These are phyloP conservation scores for Otis tarda DNA, from an alignment of 2,113 vertebrate species.

Conservation along the genomic window DNA sequence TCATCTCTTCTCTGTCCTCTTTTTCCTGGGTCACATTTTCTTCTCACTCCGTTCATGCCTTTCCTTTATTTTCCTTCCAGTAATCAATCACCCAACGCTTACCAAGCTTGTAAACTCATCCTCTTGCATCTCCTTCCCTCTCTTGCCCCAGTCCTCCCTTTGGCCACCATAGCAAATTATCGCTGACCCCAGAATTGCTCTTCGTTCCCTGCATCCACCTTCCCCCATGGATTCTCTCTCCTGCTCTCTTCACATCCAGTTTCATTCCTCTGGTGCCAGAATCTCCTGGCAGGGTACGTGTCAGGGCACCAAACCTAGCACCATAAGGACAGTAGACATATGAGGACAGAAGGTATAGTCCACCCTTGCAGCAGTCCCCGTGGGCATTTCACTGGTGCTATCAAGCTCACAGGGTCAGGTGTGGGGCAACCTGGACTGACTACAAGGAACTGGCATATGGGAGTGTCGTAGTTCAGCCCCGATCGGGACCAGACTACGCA, in stretches of 20 bases:
- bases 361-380: background rate
- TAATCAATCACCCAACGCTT: background rate
- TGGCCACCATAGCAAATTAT: background rate
- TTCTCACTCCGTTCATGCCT: background rate
- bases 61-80: background rate
- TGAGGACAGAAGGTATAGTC: background rate
- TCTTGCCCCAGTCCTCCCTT: background rate
- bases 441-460: background rate
- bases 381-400: background rate
- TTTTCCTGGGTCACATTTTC: background rate
- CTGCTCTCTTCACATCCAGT: background rate
- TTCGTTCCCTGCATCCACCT: background rate
- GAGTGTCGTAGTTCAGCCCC: no score
- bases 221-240: background rate
- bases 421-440: background rate
- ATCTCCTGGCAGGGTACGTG: rapidly evolving
- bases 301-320: background rate
- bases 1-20: background rate
- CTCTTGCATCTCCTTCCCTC: background rate
- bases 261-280: background rate
- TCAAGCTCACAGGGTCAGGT: background rate
- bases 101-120: background rate
- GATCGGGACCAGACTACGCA: no score
- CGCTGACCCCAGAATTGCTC: background rate
- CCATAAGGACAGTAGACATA: background rate